These are phyloP conservation scores for Cartodere bifasciata DNA, from an alignment of 2,888 invertebrate genomes.

Conservation along the genomic window DNA sequence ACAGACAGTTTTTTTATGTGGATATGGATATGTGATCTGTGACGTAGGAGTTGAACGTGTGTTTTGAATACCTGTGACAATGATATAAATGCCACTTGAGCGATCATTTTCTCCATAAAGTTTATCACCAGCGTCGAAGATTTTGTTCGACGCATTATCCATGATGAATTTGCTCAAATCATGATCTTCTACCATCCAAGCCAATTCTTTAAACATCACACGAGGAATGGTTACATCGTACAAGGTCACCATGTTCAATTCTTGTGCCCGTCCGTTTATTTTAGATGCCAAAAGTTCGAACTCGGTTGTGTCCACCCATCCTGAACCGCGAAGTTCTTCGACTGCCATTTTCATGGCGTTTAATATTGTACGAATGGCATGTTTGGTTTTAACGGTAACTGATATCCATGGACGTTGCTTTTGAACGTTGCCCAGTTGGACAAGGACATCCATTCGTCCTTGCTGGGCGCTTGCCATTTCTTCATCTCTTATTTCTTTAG, in stretches of 20 bases:
- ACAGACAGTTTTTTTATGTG: too few species aligned
- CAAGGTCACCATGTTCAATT: constrained; percentile 19
- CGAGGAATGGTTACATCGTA: constrained; percentile 41
- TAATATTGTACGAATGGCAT: constrained; percentile 46
- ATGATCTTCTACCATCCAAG: constrained; percentile 18
- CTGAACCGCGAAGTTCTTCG: constrained; percentile 43
- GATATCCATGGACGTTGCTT: constrained; percentile 47
- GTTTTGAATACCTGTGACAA: constrained; percentile 35
- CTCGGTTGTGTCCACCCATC: constrained; percentile 47
- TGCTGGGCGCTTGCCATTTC: constrained; percentile 9
- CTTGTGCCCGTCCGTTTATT: constrained; percentile 43
- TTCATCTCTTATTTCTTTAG: constrained; percentile 6
- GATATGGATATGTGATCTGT: too few species aligned
- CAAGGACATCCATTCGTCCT: constrained; percentile 35
- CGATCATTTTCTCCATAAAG: constrained; percentile 24
- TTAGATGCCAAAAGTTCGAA: constrained; percentile 38
- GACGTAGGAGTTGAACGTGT: too few species aligned
- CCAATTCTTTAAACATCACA: constrained; percentile 26
- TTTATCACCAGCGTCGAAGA: constrained; percentile 16
- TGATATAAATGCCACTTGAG: constrained; percentile 33
- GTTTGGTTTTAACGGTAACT: constrained; percentile 50
- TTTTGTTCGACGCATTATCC: constrained; percentile 14
- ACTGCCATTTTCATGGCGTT: constrained; percentile 45
- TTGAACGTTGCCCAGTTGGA: constrained; percentile 42
- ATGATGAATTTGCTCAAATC: constrained; percentile 15